Base-by-base conservation (phyloP, 2,797 vertebrate genomes). In the Enteromius thamalakanensis region DNA sequence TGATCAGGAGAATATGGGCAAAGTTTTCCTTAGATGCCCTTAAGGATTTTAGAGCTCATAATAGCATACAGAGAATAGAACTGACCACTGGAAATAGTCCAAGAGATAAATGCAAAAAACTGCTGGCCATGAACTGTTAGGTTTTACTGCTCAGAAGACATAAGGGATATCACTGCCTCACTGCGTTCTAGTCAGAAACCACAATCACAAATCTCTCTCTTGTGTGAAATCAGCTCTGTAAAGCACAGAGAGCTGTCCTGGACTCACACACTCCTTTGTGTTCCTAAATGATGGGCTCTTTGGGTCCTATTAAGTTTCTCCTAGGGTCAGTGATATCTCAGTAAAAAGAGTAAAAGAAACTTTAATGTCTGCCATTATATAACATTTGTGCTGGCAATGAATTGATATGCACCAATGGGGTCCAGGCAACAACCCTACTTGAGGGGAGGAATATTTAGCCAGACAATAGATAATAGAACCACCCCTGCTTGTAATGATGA, bases 111-210 rank as follows among this genome's bases (percentile, higher is more conserved):
- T 34, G 10, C 17, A 76, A 58, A 79, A 79, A 69, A 49, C 64
- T 37, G 47, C 32, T 26, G 64, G 47, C n/a, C 7, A 55, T 68
- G 81, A 76, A 76, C 40, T 11, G 7, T 76, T 69, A 58, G 62
- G 19, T 82, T 82, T 76, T 37, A 58, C 72, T 76, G 19, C 49
- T 58, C 19, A 58, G 64, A 68, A 42, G 12, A 67, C 64, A 34
- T 29, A 58, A 83, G 49, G 81, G 19, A 47, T 45, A 77, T 76
- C 19, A 68, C 62, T 68, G 72, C 17, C 49, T 76, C 64, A 69
- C 49, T 83, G 64, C 81, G 45, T 29, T 83, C 49, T 76, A 69
- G 51, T 55, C 81, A 76, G 72, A 77, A 69, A 77, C 23, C 64
- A 69, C 72, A 69, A 55, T 82, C 62, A 82, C 11, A 69, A 58